phyloP scores from a whole-genome alignment of 2,888 invertebrate species.

The Tetragonisca angustula region DNA sequence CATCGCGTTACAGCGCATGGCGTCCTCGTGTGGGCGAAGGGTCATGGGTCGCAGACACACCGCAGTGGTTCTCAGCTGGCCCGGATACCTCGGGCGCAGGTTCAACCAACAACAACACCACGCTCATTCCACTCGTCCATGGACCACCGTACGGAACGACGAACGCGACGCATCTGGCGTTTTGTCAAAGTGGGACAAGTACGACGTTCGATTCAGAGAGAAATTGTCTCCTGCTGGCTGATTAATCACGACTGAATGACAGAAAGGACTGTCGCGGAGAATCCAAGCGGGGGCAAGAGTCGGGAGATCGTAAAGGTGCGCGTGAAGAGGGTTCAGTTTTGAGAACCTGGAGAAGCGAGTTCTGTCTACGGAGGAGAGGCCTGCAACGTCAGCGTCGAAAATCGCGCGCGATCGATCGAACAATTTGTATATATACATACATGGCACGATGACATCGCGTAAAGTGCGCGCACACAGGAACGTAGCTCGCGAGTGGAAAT shows the following conservation, averaged over 20 bases:
- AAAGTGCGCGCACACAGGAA: slow-evolving; percentile 11
- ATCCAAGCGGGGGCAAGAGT: background rate
- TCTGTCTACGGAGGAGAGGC: background rate
- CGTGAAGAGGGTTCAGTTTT: background rate
- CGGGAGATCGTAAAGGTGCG: background rate
- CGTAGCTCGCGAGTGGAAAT: slow-evolving; percentile 26
- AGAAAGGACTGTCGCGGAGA: background rate
- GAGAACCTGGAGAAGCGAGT: slow-evolving; percentile 41
- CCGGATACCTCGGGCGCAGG: slow-evolving; percentile 28
- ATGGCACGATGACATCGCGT: slow-evolving; percentile 40
- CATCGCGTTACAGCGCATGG: slow-evolving; percentile 78
- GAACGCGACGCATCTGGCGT: background rate
- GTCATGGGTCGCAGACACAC: slow-evolving; percentile 83
- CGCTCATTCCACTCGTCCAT: background rate
- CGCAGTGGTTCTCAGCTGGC: slow-evolving; percentile 77
- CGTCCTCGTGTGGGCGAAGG: slow-evolving; percentile 83
- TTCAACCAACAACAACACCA: slow-evolving; percentile 9
- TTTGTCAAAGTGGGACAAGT: background rate
- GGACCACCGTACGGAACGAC: background rate
- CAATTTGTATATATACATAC: slow-evolving; percentile 70
- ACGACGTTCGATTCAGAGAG: background rate
- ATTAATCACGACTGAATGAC: background rate
- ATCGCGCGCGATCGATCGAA: slow-evolving; percentile 64
- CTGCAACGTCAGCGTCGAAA: slow-evolving; percentile 63
- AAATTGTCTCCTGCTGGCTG: background rate